Conservation (phyloP, 2,113 vertebrate species). For the Sturnus vulgaris region DNA sequence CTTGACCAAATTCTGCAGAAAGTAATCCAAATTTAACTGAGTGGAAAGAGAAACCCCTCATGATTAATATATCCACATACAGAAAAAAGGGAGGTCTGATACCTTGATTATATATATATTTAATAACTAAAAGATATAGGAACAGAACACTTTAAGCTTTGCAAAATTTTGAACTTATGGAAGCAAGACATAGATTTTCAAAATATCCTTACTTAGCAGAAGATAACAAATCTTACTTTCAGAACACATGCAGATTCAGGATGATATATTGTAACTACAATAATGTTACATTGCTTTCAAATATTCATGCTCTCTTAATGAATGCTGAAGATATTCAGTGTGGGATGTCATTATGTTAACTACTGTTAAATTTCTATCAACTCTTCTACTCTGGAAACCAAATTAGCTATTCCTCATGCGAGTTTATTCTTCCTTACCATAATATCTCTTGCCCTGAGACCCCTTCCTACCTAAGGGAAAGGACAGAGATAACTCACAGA, state of each 20-base stretch:
- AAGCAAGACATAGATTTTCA: neutral
- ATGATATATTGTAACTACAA: neutral
- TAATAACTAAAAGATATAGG: no score
- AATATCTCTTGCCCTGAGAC: neutral
- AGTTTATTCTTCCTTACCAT: neutral
- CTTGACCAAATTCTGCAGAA: neutral
- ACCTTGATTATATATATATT: neutral
- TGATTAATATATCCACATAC: neutral
- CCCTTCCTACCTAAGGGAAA: neutral
- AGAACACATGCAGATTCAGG: neutral
- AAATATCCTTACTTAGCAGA: neutral
- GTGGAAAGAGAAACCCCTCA: neutral
- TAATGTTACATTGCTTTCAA: neutral
- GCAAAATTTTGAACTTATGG: neutral
- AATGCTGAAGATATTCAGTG: neutral
- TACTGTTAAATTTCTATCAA: neutral
- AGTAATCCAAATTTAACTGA: neutral
- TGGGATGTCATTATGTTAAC: neutral
- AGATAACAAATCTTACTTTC: neutral
- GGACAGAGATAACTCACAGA: rapidly evolving
- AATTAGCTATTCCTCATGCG: neutral
- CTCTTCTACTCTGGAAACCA: neutral
- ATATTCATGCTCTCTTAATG: neutral
- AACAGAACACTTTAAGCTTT: neutral
- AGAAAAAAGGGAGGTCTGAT: neutral